Conservation (phyloP, 2,888 invertebrate species). For the Strigamia crassipes region DNA sequence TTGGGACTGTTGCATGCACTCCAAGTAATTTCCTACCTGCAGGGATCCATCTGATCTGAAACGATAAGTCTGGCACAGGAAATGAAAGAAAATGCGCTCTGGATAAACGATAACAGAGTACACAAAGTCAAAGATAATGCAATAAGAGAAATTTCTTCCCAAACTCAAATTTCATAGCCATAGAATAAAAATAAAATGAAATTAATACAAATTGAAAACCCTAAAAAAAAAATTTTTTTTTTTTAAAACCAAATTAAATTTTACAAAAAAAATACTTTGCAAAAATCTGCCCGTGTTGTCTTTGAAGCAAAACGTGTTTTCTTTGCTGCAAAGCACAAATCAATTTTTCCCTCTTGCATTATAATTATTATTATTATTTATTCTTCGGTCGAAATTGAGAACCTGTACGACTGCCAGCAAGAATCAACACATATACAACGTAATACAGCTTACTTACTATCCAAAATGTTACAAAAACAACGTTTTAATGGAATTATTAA, state of each 20-base stretch:
- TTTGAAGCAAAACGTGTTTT: not conserved
- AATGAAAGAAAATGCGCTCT: constrained; percentile 22
- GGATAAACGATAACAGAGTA: constrained; percentile 30
- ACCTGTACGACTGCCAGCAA: no score
- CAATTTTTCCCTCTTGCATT: not conserved
- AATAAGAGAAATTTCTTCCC: not conserved
- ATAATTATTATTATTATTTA: no score
- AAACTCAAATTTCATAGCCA: not conserved
- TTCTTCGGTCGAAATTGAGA: no score
- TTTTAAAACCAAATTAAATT: not conserved
- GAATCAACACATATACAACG: no score
- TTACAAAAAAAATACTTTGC: not conserved
- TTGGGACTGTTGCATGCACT: constrained; percentile 20
- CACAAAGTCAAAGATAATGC: constrained; percentile 4
- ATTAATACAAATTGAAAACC: not conserved
- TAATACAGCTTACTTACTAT: no score
- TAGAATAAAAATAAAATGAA: not conserved
- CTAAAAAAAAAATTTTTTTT: not conserved
- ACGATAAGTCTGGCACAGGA: constrained; percentile 22
- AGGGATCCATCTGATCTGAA: constrained; percentile 15
- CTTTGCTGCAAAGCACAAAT: not conserved
- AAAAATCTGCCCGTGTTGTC: not conserved
- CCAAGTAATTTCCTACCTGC: constrained; percentile 30
- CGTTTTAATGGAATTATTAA: no score
- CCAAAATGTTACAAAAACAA: no score